Conservation (phyloP, 2,113 vertebrate species). For the Holacanthus passer region DNA sequence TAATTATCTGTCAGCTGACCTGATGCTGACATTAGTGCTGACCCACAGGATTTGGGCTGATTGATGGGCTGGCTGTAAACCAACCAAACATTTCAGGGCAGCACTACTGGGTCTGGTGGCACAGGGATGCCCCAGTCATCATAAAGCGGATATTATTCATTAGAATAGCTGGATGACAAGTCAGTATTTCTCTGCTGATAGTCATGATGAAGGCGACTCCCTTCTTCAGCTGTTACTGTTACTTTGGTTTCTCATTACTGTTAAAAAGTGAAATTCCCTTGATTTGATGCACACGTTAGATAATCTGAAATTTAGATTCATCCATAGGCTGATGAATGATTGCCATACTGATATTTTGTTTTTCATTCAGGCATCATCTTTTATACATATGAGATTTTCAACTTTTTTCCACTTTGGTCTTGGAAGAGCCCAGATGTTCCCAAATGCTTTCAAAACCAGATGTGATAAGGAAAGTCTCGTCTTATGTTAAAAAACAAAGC, state of each 20-base stretch:
- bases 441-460: not conserved
- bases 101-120: not conserved
- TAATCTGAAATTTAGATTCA: too few relatives aligned
- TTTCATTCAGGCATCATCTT: not conserved
- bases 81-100: not conserved
- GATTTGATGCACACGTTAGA: not conserved
- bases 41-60: not conserved
- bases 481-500: not conserved
- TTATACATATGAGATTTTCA: not conserved
- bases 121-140: not conserved
- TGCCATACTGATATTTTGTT: not conserved
- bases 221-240: not conserved
- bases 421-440: not conserved
- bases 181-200: not conserved
- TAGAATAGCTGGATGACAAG: not conserved
- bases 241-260: too few relatives aligned
- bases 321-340: not conserved
- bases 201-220: not conserved
- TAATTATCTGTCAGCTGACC: conserved; percentile 42
- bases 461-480: not conserved
- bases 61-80: not conserved
- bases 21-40: conserved; percentile 3
- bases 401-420: not conserved
- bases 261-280: too few relatives aligned
- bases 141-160: not conserved